These are phyloP conservation scores for Cromileptes altivelis DNA, from an alignment of 2,113 vertebrate genomes.

Conservation along the genomic window DNA sequence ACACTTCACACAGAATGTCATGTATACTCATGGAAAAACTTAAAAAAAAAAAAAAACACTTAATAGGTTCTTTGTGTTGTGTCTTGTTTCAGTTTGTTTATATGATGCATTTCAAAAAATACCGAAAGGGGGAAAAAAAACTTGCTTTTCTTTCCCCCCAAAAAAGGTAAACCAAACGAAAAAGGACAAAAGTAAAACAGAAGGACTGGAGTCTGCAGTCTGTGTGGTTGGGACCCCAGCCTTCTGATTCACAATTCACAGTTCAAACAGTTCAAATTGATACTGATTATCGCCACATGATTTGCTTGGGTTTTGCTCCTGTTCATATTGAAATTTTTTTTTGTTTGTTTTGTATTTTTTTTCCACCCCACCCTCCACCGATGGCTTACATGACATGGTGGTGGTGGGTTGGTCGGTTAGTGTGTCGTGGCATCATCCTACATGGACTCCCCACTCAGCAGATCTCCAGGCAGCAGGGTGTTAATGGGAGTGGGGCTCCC, in stretches of 20 bases:
- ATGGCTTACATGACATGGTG: constrained; percentile 55
- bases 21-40: constrained; percentile 64
- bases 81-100: constrained; percentile 65
- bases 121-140: constrained; percentile 43
- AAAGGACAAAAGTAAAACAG: constrained; percentile 60
- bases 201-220: constrained; percentile 73
- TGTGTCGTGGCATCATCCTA: constrained; percentile 81
- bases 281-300: constrained; percentile 89
- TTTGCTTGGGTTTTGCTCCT: constrained; percentile 87
- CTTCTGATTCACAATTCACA: constrained; percentile 81
- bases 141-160: constrained; percentile 12
- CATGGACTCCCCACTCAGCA: constrained; percentile 97
- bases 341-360: constrained; percentile 27
- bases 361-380: constrained; percentile 40
- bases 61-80: constrained; percentile 69
- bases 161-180: constrained; percentile 47
- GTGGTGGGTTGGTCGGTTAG: constrained; percentile 52
- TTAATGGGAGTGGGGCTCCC: constrained; percentile 95
- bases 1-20: constrained; percentile 75
- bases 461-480: constrained; percentile 95
- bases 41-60: constrained; percentile 58
- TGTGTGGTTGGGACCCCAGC: constrained; percentile 83
- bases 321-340: constrained; percentile 67
- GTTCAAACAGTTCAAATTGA: constrained; percentile 78
- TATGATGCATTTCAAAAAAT: constrained; percentile 61